These are phyloP conservation scores for Xestia sexstrigata DNA, from an alignment of 2,888 invertebrate genomes.

Conservation along the genomic window DNA sequence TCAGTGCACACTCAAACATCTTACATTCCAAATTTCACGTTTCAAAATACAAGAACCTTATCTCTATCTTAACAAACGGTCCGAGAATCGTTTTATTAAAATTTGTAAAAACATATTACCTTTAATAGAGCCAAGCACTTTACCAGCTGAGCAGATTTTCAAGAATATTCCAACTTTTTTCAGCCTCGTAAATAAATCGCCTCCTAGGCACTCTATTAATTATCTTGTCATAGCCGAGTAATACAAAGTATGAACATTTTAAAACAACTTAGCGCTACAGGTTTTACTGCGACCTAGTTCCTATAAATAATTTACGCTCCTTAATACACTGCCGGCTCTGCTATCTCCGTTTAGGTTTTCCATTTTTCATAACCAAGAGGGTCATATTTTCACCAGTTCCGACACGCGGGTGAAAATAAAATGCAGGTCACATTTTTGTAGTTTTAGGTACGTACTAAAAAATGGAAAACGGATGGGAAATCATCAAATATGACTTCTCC, in stretches of 20 bases:
- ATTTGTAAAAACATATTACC: neutral
- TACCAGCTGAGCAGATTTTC: constrained; percentile 1
- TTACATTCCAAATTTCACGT: neutral
- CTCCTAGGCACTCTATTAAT: constrained; percentile 38
- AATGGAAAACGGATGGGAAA: too few species aligned
- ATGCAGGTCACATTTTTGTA: neutral
- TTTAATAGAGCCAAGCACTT: constrained; percentile 10
- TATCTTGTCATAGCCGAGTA: constrained; percentile 24
- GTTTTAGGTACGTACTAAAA: too few species aligned
- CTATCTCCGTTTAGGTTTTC: constrained; percentile 16
- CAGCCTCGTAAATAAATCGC: constrained; percentile 8
- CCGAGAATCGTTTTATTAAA: neutral
- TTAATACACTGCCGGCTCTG: constrained; percentile 13
- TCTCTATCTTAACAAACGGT: too few species aligned
- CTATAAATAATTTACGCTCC: constrained; percentile 27
- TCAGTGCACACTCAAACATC: neutral
- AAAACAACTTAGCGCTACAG: constrained; percentile 12
- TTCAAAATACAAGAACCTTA: neutral
- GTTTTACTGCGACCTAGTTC: constrained; percentile 34
- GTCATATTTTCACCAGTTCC: constrained; percentile 13
- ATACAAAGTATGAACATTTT: constrained; percentile 39
- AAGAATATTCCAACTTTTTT: constrained; percentile 12
- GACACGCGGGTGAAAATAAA: constrained; percentile 8
- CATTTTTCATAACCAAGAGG: constrained; percentile 34
- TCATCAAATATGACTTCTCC: too few species aligned